phyloP scores from a whole-genome alignment of 2,888 invertebrate species.

The Clitarchus hookeri region DNA sequence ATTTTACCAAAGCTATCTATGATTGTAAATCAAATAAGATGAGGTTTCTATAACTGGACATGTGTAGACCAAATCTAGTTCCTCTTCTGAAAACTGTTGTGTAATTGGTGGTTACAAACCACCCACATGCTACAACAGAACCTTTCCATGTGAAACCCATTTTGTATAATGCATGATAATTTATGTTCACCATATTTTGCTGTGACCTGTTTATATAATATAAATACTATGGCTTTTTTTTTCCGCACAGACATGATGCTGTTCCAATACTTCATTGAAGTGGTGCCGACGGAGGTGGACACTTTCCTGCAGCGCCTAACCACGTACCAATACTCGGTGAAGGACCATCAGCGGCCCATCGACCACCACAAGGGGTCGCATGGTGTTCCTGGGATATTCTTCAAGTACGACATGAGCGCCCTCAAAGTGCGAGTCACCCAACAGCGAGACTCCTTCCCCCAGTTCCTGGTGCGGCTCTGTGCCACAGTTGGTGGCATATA shows the following conservation, averaged over 20 bases:
- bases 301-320: conserved; percentile 72
- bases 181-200: too few relatives aligned
- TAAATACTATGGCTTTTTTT: too few relatives aligned
- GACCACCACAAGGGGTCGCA: conserved; percentile 79
- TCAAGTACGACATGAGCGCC: conserved; percentile 93
- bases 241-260: conserved; percentile 68
- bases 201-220: too few relatives aligned
- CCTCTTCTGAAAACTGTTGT: too few relatives aligned
- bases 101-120: too few relatives aligned
- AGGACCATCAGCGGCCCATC: conserved; percentile 83
- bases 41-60: too few relatives aligned
- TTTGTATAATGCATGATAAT: too few relatives aligned
- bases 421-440: conserved; percentile 82
- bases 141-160: too few relatives aligned
- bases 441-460: conserved; percentile 74
- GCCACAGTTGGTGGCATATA: conserved; percentile 93
- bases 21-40: too few relatives aligned
- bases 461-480: conserved; percentile 86
- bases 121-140: too few relatives aligned
- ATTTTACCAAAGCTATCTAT: too few relatives aligned
- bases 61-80: too few relatives aligned
- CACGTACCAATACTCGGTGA: conserved; percentile 93
- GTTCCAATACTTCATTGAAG: conserved; percentile 93
- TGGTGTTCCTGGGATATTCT: conserved; percentile 91
- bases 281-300: conserved; percentile 94